Base-by-base conservation (phyloP, 2,888 invertebrate genomes). In the Micoletzkya japonica region DNA sequence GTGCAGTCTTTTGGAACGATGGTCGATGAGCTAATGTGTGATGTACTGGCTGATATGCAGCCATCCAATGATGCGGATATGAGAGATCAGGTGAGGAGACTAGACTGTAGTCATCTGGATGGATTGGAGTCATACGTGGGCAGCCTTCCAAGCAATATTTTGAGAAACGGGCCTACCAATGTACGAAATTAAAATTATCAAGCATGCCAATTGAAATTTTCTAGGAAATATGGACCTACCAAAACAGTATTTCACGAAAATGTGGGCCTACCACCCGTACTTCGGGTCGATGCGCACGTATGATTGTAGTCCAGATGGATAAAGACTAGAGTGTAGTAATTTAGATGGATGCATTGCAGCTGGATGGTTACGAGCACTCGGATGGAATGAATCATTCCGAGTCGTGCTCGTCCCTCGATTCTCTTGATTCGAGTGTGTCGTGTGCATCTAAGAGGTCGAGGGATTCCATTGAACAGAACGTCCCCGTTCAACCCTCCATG, bases 1-100 rank as follows among this genome's bases (percentile, higher is more conserved):
- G 75, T 81, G 20, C 81, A 81, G 44, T 79, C 80, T 14, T 84
- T 84, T 72, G 80, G 82, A 3, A 76, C 78, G 34, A 79, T 81
- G 74, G 74, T 64, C 39, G 83, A 85, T 63, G 77, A 75, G 26
- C 64, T 84, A 59, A 73, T 84, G 61, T 74, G 73, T 49, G 84
- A 85, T 73, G 67, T 85, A 24, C 34, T 68, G 24, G 68, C 68
- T 2, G 68, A 68, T 14, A 20, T 24, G 4, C 57, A 68, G 52
- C 68, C 68, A 6, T 20, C 57, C 32, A 32, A 36, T 57, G 57
- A 58, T 14, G 28, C 56, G n/a, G 58, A 50, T 2, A 49, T 58
- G 24, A 58, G 58, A 30, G 28, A 60, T 39, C n/a, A 60, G 59
- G 32, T 34, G 14, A 14, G n/a, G n/a, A n/a, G n/a, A n/a, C n/a